Conservation (phyloP, 2,888 invertebrate species). For the Polietes domitor region DNA sequence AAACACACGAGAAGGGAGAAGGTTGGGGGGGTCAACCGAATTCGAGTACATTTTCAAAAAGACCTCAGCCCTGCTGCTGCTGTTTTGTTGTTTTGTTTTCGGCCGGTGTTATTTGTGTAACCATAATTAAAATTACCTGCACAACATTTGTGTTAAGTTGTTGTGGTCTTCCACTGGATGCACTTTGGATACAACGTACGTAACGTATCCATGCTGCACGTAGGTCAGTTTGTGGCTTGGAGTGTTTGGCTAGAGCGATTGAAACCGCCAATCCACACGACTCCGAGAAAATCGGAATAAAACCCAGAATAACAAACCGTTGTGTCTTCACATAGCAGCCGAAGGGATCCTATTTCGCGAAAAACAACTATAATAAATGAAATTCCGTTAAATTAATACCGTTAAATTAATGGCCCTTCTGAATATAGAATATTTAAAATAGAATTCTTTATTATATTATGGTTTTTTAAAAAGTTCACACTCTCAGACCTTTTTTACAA, state of each 20-base stretch:
- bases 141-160: constrained; percentile 64
- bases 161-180: constrained; percentile 41
- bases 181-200: not conserved
- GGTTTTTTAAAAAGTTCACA: too few relatives aligned
- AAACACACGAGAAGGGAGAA: not conserved
- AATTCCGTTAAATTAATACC: too few relatives aligned
- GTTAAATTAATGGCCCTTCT: too few relatives aligned
- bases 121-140: constrained; percentile 68
- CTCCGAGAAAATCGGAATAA: too few relatives aligned
- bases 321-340: too few relatives aligned
- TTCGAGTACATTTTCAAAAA: constrained; percentile 54
- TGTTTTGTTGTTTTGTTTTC: not conserved
- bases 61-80: constrained; percentile 28
- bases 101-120: constrained; percentile 50
- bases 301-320: too few relatives aligned
- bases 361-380: too few relatives aligned
- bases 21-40: not conserved
- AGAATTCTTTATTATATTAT: too few relatives aligned
- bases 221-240: constrained; percentile 15
- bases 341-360: too few relatives aligned
- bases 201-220: not conserved
- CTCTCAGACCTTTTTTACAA: too few relatives aligned
- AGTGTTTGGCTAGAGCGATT: not conserved
- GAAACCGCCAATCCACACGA: not conserved
- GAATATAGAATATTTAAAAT: too few relatives aligned